These are phyloP conservation scores for Myotis vivesi DNA, from an alignment of 2,797 vertebrate species.

Conservation along the genomic window DNA sequence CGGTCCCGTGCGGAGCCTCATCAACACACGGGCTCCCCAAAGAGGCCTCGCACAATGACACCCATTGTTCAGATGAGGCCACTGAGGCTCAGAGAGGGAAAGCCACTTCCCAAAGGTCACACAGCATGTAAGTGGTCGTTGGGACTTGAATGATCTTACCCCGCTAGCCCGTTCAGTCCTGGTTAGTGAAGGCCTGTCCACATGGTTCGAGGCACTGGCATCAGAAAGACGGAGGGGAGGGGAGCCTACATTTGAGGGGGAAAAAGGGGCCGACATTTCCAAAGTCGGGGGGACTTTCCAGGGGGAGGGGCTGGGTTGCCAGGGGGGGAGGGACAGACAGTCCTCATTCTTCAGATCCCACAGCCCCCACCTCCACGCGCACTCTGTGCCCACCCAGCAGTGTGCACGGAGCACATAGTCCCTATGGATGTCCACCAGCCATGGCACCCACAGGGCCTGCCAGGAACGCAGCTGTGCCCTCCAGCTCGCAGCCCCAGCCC, in stretches of 20 bases:
- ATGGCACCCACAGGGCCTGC: neutral
- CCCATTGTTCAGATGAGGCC: neutral
- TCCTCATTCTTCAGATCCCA: too few species aligned
- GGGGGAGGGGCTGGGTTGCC: neutral
- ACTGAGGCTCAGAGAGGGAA: neutral
- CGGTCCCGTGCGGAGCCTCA: neutral
- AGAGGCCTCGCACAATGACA: neutral
- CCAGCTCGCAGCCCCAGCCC: neutral
- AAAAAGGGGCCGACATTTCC: neutral
- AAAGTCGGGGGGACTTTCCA: rapidly evolving
- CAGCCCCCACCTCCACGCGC: neutral
- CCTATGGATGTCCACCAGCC: too few species aligned
- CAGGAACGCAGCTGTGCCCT: neutral
- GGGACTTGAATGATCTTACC: neutral
- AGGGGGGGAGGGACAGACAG: neutral
- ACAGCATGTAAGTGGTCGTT: neutral
- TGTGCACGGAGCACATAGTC: rapidly evolving
- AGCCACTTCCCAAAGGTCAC: neutral
- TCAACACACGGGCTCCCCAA: neutral
- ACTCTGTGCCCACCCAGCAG: neutral
- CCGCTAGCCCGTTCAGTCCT: rapidly evolving
- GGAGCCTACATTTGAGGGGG: neutral
- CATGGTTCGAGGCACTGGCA: neutral
- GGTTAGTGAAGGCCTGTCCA: rapidly evolving
- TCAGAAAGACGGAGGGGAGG: neutral